phyloP scores from a whole-genome alignment of 1,140 invertebrate genomes.

The Scylla paramamosain region DNA sequence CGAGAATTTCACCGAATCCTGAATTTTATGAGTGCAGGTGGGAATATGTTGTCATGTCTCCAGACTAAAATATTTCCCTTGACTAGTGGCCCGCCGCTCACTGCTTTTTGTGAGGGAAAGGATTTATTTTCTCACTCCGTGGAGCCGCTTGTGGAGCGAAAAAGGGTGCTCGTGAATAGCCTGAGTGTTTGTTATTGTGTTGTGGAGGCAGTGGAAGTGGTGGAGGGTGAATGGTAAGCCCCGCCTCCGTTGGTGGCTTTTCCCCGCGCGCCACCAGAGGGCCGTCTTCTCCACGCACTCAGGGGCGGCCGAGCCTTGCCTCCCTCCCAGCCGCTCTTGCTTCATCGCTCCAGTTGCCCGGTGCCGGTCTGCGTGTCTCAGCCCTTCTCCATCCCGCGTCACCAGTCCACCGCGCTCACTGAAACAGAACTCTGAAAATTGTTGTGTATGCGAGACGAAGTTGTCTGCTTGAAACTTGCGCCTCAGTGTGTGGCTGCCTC shows the following conservation, averaged over 20 bases:
- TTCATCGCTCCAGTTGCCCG: background rate
- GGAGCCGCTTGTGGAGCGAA: background rate
- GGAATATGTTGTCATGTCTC: no score
- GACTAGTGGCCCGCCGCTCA: no score
- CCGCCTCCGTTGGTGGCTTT: constrained; percentile 52
- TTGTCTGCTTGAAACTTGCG: background rate
- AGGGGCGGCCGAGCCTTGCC: background rate
- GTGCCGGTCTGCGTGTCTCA: background rate
- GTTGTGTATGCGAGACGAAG: background rate
- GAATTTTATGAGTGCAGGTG: no score
- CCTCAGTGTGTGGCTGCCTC: background rate
- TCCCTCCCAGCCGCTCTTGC: background rate
- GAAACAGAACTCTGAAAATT: background rate
- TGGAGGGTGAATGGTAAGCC: constrained; percentile 57
- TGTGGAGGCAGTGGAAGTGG: background rate
- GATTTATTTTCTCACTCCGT: no score
- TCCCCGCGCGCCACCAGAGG: constrained; percentile 52
- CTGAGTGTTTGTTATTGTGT: constrained; percentile 30
- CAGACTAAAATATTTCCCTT: no score
- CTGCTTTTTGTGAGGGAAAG: no score
- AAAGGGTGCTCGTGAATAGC: background rate
- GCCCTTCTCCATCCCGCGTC: background rate
- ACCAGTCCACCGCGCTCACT: background rate
- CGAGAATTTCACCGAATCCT: no score
- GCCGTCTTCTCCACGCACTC: constrained; percentile 16